Evolutionary conservation across 2,888 invertebrate species (phyloP).

Genomic region (Ceriagrion tenellum): DNA sequence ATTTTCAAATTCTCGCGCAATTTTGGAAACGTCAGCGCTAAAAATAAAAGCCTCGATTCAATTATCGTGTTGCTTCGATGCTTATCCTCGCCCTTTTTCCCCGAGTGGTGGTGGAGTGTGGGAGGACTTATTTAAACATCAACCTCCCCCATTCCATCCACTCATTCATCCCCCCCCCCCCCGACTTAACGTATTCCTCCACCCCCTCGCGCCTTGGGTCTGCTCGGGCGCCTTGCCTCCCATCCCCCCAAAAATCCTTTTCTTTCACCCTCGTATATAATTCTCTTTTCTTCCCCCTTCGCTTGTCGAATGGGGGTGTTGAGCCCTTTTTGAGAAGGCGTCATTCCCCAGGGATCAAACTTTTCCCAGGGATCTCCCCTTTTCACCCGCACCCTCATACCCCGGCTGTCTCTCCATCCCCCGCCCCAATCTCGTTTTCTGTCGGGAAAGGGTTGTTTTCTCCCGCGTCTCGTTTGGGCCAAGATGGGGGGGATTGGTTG

Average conservation of each 20-base stretch:
- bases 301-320: slow-evolving; percentile 23
- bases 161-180: neutral
- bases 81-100: slow-evolving; percentile 3
- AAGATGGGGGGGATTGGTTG: too few relatives aligned
- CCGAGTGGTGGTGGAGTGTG: neutral
- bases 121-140: too few relatives aligned
- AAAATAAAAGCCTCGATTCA: slow-evolving; percentile 42
- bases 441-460: too few relatives aligned
- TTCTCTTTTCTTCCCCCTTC: neutral
- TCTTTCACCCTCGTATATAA: neutral
- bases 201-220: neutral
- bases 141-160: neutral
- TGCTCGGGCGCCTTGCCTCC: neutral
- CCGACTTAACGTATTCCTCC: too few relatives aligned
- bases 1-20: slow-evolving; percentile 25
- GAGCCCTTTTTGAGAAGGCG: slow-evolving; percentile 43
- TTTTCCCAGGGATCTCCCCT: slow-evolving; percentile 44
- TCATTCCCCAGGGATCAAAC: slow-evolving; percentile 46
- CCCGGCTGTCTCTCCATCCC: too few relatives aligned
- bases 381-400: neutral
- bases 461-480: too few relatives aligned
- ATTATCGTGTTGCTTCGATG: slow-evolving; percentile 33
- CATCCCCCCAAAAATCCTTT: neutral
- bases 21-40: slow-evolving; percentile 21
- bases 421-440: too few relatives aligned